Base-by-base conservation (phyloP, 2,888 invertebrate genomes). In the Nudaria mundana region DNA sequence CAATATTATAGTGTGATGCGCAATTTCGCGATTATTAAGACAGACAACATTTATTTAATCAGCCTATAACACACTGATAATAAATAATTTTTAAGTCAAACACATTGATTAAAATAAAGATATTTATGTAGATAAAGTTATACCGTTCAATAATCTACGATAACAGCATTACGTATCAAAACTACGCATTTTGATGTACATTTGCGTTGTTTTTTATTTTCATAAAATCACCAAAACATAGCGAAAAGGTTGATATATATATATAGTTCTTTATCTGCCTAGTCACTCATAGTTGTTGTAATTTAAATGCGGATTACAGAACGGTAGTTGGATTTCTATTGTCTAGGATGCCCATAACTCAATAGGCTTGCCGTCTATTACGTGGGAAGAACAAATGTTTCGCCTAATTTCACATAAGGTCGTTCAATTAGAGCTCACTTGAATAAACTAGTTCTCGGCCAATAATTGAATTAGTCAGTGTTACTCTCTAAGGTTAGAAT, bases 11-110 rank as follows among this genome's bases (percentile, higher is more conserved):
- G n/a, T n/a, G n/a, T 28, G 8, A 15, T 10, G 24, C 33, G 33
- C 24, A 33, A 4, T 33, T 16, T 24, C 15, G 11, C 14, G 33
- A 33, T 33, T 15, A 33, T 33, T 22, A 11, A 10, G 23, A 24
- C 3, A 32, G n/a, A n/a, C 4, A 3, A 10, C 6, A 23, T 11
- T 3, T 7, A 15, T 12, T 2, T 32, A 23, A 33, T 33, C 15
- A 16, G 32, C 7, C 3, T 5, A 3, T 11, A 24, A 15, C 16
- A 24, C 22, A 16, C 16, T 14, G 24, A 33, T 33, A 16, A 8
- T 24, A 33, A 24, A 33, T 11, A 31, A 20, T n/a, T 12, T 22
- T 22, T 22, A 6, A 31, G 22, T 5, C 31, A 12, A 20, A 31
- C n/a, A 11, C 13, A 31, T 8, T 2, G 5, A 13, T 20, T 13